These are phyloP conservation scores for Delphinus delphis DNA, from an alignment of 2,113 vertebrate genomes.

Conservation along the genomic window DNA sequence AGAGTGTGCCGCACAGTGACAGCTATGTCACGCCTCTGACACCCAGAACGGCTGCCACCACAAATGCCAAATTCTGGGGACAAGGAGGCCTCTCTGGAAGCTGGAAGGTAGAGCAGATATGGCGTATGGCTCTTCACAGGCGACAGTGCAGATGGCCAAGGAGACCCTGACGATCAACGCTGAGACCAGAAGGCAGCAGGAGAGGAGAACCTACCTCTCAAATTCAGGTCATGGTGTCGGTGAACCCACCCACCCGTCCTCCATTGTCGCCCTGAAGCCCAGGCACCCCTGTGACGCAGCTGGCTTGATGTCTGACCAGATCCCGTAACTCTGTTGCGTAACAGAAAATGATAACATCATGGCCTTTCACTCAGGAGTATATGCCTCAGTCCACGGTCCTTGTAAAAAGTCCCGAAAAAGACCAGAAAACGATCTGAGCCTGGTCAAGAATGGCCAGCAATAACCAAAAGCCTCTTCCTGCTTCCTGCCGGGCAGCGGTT, in stretches of 20 bases:
- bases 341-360: not conserved
- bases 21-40: rapidly evolving
- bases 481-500: not conserved
- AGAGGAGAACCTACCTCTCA: not conserved
- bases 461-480: not conserved
- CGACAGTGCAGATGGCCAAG: rapidly evolving
- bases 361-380: rapidly evolving
- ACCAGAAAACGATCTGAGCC: not conserved
- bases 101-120: rapidly evolving
- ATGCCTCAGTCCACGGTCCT: rapidly evolving
- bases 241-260: rapidly evolving
- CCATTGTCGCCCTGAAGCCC: not conserved
- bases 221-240: rapidly evolving
- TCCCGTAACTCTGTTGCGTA: rapidly evolving
- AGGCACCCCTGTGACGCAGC: not conserved
- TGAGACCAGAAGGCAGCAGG: not conserved
- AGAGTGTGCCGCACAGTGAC: not conserved
- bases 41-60: not conserved
- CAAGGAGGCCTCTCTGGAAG: not conserved
- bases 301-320: not conserved
- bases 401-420: not conserved
- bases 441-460: not conserved
- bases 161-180: not conserved
- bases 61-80: not conserved
- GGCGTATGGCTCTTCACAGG: not conserved